Evolutionary conservation across 1,140 invertebrate genomes (phyloP).

Genomic region (Coelopa frigida): DNA sequence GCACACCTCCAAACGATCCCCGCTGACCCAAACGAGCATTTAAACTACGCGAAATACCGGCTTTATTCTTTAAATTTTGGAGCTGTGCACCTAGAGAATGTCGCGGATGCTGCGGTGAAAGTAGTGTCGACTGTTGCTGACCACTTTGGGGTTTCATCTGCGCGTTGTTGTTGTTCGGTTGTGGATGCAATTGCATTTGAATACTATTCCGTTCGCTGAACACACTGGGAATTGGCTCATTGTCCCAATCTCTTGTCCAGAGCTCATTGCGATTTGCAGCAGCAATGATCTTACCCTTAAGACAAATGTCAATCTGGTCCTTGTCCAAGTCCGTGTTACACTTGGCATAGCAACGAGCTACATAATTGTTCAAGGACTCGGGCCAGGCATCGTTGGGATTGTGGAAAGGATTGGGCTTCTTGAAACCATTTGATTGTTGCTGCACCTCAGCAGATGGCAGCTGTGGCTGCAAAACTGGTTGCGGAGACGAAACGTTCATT

Average conservation of each 20-base stretch:
- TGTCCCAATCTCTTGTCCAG: constrained; percentile 85
- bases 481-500: constrained; percentile 10
- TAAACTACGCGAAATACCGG: constrained; percentile 18
- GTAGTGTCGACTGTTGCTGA: constrained; percentile 12
- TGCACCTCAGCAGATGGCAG: no score
- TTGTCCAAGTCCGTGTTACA: constrained; percentile 81
- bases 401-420: constrained; percentile 39
- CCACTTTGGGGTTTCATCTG: constrained; percentile 2
- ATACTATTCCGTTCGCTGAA: constrained; percentile 67
- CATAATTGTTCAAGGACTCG: constrained; percentile 72
- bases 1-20: constrained; percentile 8
- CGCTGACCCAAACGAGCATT: constrained; percentile 21
- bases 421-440: constrained; percentile 19
- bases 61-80: constrained; percentile 13
- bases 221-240: constrained; percentile 80
- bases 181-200: constrained; percentile 29
- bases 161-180: constrained; percentile 16
- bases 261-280: constrained; percentile 79
- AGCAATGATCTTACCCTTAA: constrained; percentile 87
- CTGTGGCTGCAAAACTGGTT: no score
- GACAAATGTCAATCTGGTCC: constrained; percentile 86
- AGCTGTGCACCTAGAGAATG: background rate
- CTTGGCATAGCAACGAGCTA: constrained; percentile 83
- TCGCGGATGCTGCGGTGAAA: constrained; percentile 7
- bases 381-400: constrained; percentile 59